Conservation (phyloP, 2,888 invertebrate genomes). For the Rhyacophila evoluta region DNA sequence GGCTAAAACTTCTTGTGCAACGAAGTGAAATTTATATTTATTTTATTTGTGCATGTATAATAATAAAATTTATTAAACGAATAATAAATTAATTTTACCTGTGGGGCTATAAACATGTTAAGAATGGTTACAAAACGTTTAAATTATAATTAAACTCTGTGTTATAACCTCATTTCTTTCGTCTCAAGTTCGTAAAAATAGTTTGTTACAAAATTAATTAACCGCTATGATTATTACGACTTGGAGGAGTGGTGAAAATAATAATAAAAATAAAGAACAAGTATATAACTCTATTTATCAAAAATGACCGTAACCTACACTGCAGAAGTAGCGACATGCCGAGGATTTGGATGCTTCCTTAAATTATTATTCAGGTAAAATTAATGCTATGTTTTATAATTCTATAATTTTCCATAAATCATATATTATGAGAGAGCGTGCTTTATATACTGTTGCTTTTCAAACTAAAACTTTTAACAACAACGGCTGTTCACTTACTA, state of each 20-base stretch:
- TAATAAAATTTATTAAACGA: background rate
- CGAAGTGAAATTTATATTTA: slow-evolving; percentile 10
- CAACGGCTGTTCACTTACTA: too few relatives aligned
- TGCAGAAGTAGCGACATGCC: slow-evolving; percentile 86
- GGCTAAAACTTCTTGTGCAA: background rate
- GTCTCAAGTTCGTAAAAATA: too few relatives aligned
- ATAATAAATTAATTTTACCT: too few relatives aligned
- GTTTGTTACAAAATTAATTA: too few relatives aligned
- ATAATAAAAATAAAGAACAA: too few relatives aligned
- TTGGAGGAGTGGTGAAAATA: background rate
- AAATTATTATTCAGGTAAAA: slow-evolving; percentile 84
- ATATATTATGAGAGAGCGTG: too few relatives aligned
- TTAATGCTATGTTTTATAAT: slow-evolving; percentile 17
- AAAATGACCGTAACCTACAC: slow-evolving; percentile 89
- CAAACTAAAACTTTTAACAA: too few relatives aligned
- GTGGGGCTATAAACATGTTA: too few relatives aligned
- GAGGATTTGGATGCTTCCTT: slow-evolving; percentile 88
- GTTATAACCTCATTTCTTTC: too few relatives aligned
- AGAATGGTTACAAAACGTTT: too few relatives aligned
- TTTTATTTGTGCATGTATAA: background rate
- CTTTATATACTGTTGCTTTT: too few relatives aligned
- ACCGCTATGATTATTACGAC: background rate
- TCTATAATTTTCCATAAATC: background rate
- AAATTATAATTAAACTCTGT: too few relatives aligned
- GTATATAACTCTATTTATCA: background rate